phyloP scores from a whole-genome alignment of 2,797 vertebrate species.

The Alosa sapidissima region DNA sequence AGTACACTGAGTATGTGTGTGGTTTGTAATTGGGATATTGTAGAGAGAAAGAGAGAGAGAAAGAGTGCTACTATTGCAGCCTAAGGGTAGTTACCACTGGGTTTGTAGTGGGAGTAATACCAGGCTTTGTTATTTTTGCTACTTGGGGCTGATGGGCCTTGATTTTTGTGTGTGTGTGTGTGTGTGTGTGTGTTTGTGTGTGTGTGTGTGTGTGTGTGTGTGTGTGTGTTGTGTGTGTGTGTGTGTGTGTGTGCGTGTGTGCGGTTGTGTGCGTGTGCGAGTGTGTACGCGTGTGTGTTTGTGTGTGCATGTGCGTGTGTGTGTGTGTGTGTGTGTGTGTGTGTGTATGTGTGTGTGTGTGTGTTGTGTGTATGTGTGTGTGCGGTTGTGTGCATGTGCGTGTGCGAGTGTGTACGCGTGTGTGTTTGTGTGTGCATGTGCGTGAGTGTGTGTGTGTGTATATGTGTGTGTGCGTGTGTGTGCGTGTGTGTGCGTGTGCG shows the following conservation, averaged over 20 bases:
- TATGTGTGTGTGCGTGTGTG: no score
- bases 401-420: no score
- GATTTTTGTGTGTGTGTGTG: neutral
- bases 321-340: no score
- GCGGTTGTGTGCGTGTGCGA: no score
- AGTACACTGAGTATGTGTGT: neutral
- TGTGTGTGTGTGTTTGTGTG: constrained; percentile 3
- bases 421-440: neutral
- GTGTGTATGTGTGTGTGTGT: no score
- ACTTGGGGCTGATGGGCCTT: constrained; percentile 1
- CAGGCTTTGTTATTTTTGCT: constrained; percentile 18
- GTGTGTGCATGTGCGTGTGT: no score
- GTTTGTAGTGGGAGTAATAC: constrained; percentile 18
- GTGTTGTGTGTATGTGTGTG: no score
- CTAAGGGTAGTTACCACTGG: neutral
- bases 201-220: neutral
- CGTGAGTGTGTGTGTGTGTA: neutral
- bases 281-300: no score
- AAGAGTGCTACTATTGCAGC: neutral
- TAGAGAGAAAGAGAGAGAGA: neutral
- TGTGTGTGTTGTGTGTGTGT: neutral
- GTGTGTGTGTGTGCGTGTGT: no score
- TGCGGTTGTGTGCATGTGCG: no score
- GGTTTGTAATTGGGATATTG: neutral
- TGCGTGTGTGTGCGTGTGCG: no score